Evolutionary conservation across 2,797 vertebrate species (phyloP).

Genomic region (Enteromius treurensis): DNA sequence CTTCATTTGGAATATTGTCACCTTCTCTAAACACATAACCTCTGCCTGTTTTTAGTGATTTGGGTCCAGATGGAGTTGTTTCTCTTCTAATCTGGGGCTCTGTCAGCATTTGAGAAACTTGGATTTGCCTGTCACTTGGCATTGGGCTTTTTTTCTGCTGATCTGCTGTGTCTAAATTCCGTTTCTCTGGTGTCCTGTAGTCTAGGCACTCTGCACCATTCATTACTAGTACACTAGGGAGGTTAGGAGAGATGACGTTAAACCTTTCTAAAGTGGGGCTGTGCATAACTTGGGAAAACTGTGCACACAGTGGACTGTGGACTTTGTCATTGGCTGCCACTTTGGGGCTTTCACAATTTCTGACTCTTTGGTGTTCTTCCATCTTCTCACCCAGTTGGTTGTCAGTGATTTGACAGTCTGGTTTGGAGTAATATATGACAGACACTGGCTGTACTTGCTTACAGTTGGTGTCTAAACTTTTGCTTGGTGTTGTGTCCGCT

Average conservation of each 20-base stretch:
- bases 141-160: slow-evolving; percentile 71
- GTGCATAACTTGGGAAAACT: slow-evolving; percentile 61
- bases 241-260: slow-evolving; percentile 61
- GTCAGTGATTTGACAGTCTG: slow-evolving; percentile 63
- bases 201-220: slow-evolving; percentile 77
- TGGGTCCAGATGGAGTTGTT: slow-evolving; percentile 71
- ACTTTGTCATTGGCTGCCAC: slow-evolving; percentile 58
- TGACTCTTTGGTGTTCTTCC: slow-evolving; percentile 62
- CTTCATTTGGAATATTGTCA: slow-evolving; percentile 60
- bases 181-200: slow-evolving; percentile 77
- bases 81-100: slow-evolving; percentile 74
- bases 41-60: slow-evolving; percentile 68
- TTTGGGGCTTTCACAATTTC: slow-evolving; percentile 60
- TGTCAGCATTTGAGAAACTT: slow-evolving; percentile 69
- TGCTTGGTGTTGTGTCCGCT: slow-evolving; percentile 61
- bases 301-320: slow-evolving; percentile 61
- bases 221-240: slow-evolving; percentile 80
- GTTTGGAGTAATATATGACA: slow-evolving; percentile 77
- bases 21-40: slow-evolving; percentile 68
- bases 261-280: slow-evolving; percentile 65
- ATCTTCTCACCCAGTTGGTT: slow-evolving; percentile 61
- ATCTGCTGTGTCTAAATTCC: slow-evolving; percentile 68
- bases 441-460: slow-evolving; percentile 75
- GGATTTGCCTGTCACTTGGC: slow-evolving; percentile 65
- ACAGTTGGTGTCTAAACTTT: slow-evolving; percentile 63